Conservation (phyloP, 2,888 invertebrate species). For the Macrosiphum euphorbiae region DNA sequence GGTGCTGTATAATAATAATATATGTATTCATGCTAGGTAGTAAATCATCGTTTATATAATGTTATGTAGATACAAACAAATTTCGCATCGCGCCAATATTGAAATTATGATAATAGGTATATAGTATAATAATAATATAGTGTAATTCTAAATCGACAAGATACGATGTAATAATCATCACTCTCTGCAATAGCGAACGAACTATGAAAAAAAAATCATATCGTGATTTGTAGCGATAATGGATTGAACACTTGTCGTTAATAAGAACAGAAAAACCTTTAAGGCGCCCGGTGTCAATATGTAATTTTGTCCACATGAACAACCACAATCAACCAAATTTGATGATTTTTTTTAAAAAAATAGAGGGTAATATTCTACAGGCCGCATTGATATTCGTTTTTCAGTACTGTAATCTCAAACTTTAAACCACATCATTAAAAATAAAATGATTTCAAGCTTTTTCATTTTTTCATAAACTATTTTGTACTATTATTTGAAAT, state of each 20-base stretch:
- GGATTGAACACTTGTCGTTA: background rate
- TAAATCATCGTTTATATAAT: background rate
- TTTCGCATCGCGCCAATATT: background rate
- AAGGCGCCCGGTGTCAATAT: too few species aligned
- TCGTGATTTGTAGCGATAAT: background rate
- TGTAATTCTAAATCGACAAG: background rate
- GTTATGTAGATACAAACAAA: background rate
- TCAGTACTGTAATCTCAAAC: too few species aligned
- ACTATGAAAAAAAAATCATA: too few species aligned
- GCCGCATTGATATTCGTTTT: too few species aligned
- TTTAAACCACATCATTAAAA: too few species aligned
- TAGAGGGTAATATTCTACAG: too few species aligned
- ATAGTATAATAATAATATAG: background rate
- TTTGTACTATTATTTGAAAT: too few species aligned
- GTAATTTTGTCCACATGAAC: too few species aligned
- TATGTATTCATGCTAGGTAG: background rate
- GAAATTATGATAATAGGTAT: background rate
- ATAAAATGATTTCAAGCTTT: too few species aligned
- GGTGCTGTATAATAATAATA: background rate
- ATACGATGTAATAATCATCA: background rate
- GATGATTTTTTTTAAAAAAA: too few species aligned
- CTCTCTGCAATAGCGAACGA: background rate
- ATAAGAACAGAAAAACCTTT: background rate
- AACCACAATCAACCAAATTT: too few species aligned
- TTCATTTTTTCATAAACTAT: too few species aligned